Evolutionary conservation across 2,797 vertebrate genomes (phyloP).

Genomic region (Paramormyrops hopkinsi): DNA sequence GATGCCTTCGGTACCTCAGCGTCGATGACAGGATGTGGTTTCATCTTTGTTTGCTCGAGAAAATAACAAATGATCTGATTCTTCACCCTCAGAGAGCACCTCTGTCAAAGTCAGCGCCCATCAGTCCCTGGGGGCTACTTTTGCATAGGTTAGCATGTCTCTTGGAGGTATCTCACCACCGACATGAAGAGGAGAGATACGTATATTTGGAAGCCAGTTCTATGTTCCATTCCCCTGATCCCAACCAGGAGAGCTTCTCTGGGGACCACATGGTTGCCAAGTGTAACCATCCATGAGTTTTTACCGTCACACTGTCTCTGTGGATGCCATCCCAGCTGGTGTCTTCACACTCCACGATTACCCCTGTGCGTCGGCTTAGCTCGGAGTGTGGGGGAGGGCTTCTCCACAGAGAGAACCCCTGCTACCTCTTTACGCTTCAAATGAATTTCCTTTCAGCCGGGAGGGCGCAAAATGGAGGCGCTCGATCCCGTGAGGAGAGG

Average conservation of each 20-base stretch:
- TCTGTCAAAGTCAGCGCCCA: not conserved
- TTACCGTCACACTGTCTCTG: not conserved
- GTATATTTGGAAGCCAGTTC: not conserved
- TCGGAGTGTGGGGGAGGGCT: not conserved
- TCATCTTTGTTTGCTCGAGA: not conserved
- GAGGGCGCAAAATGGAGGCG: slow-evolving; percentile 16
- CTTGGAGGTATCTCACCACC: not conserved
- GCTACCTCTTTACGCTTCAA: slow-evolving; percentile 16
- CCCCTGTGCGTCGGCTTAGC: not conserved
- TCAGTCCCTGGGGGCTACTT: not conserved
- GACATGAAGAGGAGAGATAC: not conserved
- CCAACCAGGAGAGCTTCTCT: not conserved
- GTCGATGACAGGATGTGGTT: not conserved
- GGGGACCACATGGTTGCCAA: not conserved
- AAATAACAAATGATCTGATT: not conserved
- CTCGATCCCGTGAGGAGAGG: not conserved
- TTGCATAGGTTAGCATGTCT: not conserved
- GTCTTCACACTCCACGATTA: slow-evolving; percentile 1
- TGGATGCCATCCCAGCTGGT: not conserved
- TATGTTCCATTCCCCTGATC: not conserved
- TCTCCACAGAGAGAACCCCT: not conserved
- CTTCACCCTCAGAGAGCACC: not conserved
- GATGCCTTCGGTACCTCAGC: not conserved
- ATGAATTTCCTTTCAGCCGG: slow-evolving; percentile 1
- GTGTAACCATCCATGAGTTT: slow-evolving; percentile 1